A percentile compares a stretch with the other conserved stretches of the same genome.
Conservation (phyloP, 2,113 vertebrate genomes). For the Telmatochromis bifrenatus region DNA sequence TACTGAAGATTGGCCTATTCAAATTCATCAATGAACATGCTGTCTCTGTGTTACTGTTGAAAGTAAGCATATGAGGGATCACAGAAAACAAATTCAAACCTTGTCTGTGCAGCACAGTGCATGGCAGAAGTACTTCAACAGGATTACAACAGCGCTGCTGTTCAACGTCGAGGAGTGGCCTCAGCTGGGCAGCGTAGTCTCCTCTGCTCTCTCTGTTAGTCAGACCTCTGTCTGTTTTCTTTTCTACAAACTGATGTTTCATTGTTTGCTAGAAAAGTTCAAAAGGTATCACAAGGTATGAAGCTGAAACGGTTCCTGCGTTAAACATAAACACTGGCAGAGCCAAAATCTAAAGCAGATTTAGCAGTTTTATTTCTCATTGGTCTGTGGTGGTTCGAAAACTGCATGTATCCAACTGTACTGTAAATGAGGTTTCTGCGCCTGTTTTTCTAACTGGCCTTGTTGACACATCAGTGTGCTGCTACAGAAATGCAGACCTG, state of each 20-base stretch:
- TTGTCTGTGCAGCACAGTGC: neutral
- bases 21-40: neutral
- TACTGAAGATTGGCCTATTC: neutral
- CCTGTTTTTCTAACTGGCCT: constrained; percentile 78
- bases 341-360: constrained; percentile 58
- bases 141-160: constrained; percentile 15
- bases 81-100: neutral
- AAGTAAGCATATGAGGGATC: neutral
- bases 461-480: constrained; percentile 91
- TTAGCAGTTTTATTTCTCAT: constrained; percentile 49
- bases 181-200: neutral
- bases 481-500: constrained; percentile 84
- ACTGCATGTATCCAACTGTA: constrained; percentile 21
- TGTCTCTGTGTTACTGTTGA: neutral
- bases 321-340: constrained; percentile 49
- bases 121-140: neutral
- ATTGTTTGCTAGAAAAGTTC: neutral
- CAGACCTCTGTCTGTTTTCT: constrained; percentile 22
- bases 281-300: constrained; percentile 32
- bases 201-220: neutral
- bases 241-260: constrained; percentile 14
- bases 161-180: neutral
- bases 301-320: constrained; percentile 16
- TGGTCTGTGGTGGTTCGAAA: neutral
- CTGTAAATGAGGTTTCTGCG: constrained; percentile 84